Conservation (phyloP, 2,113 vertebrate species). For the Porphyrio hochstetteri region DNA sequence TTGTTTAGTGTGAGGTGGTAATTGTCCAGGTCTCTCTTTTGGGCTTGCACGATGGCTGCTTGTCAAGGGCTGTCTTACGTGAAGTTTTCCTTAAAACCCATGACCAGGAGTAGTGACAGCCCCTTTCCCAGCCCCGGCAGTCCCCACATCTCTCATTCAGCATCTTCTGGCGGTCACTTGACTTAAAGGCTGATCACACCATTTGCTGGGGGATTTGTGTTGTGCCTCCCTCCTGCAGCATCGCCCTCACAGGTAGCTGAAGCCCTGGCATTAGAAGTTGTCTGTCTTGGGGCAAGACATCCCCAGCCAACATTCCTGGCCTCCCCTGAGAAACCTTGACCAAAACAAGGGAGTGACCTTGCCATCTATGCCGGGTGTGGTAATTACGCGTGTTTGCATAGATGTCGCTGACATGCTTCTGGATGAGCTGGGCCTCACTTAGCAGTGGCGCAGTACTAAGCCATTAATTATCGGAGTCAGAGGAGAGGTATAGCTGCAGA, state of each 20-base stretch:
- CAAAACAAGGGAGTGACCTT: constrained; percentile 8
- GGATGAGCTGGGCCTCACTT: background rate
- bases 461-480: constrained; percentile 32
- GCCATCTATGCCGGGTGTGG: background rate
- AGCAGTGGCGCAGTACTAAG: background rate
- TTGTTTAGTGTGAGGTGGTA: background rate
- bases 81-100: background rate
- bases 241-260: background rate
- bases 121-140: background rate
- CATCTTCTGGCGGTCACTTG: background rate
- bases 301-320: background rate
- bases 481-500: constrained; percentile 18
- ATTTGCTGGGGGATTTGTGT: background rate
- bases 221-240: background rate
- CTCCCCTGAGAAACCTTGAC: background rate
- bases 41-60: background rate
- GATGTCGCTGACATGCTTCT: background rate
- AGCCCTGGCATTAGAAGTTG: background rate
- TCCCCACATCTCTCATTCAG: background rate
- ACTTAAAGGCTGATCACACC: background rate
- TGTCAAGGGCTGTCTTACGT: rapidly evolving
- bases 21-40: background rate
- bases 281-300: background rate
- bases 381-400: background rate
- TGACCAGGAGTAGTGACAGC: background rate